These are phyloP conservation scores for Lypha dubia DNA, from an alignment of 2,888 invertebrate species.

Conservation along the genomic window DNA sequence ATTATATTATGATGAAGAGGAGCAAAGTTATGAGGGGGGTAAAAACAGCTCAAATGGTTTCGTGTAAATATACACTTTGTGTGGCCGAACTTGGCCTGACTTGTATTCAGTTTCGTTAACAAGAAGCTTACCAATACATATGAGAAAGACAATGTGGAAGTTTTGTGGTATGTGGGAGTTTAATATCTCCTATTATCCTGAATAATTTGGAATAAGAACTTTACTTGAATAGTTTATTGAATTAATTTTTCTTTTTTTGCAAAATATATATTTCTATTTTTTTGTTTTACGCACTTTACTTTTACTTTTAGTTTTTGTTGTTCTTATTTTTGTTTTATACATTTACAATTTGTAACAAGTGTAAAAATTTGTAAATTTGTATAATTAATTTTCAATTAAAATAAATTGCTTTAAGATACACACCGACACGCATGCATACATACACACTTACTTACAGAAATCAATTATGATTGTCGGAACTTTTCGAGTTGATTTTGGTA, in stretches of 20 bases:
- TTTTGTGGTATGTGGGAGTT: not conserved
- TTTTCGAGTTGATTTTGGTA: conserved; percentile 2
- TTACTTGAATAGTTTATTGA: not conserved
- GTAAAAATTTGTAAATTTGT: conserved; percentile 46
- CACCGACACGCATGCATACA: too few relatives aligned
- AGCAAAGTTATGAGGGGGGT: too few relatives aligned
- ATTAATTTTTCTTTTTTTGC: conserved; percentile 5
- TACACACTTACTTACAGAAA: too few relatives aligned
- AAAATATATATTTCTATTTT: conserved; percentile 28
- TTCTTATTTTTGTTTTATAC: conserved; percentile 11
- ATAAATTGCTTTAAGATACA: conserved; percentile 36
- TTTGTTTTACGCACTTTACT: not conserved
- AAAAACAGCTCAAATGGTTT: too few relatives aligned
- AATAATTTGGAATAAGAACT: not conserved
- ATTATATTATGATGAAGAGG: too few relatives aligned
- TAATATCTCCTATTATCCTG: not conserved
- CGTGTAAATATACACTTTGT: too few relatives aligned
- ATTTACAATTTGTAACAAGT: conserved; percentile 47
- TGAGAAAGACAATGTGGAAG: not conserved
- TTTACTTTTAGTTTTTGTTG: conserved; percentile 1
- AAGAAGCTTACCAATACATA: too few relatives aligned
- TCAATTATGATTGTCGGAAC: conserved; percentile 40
- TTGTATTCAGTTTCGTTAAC: not conserved
- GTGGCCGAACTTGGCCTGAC: too few relatives aligned
- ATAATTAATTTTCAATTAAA: conserved; percentile 57